Evolutionary conservation across 2,797 vertebrate species (phyloP), one percentile per base, ranked within the genome.

Genomic region (Falco novaeseelandiae): DNA sequence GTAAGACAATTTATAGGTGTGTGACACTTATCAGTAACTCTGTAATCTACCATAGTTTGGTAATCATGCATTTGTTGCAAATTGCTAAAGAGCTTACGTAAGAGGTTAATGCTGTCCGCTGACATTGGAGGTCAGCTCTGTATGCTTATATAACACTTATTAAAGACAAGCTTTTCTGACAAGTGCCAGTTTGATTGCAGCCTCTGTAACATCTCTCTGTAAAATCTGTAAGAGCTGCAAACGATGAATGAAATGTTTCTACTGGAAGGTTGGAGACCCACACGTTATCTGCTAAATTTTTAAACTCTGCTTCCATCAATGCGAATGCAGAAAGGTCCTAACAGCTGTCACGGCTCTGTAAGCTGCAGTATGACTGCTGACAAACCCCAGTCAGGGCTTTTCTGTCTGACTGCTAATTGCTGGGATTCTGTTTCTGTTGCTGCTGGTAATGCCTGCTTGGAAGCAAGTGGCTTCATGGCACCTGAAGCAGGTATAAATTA

Each of bases 401-500:
- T 62, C 71, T 80, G 18, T 30, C 46, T 52, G 42, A 17, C n/a
- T 62, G 58, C 49, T 83, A 74, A 48, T 73, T 87, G 18, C 44
- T 78, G 55, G n/a, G 29, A 51, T 86, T 82, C 46, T 84, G 0
- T 54, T 79, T 83, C 90, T 71, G 40, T 46, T 55, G 32, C 70
- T 32, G 20, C 55, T 58, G 61, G 20, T 27, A 78, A 58, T 4
- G 11, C 36, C 46, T 73, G 32, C 77, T 46, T 49, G 12, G 83
- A 89, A 89, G 58, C 40, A 89, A 94, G 32, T 23, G 77, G 86
- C 63, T 92, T 95, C 40, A 7, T 52, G 58, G 61, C 12, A 91
- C 77, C 34, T 93, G 90, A 97, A 96, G 63, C n/a, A 73, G 49
- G 9, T 67, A 87, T 87, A 94, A 88, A 89, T 91, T 71, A 36